phyloP scores from a whole-genome alignment of 2,797 vertebrate species.

The Rhinophrynus dorsalis region DNA sequence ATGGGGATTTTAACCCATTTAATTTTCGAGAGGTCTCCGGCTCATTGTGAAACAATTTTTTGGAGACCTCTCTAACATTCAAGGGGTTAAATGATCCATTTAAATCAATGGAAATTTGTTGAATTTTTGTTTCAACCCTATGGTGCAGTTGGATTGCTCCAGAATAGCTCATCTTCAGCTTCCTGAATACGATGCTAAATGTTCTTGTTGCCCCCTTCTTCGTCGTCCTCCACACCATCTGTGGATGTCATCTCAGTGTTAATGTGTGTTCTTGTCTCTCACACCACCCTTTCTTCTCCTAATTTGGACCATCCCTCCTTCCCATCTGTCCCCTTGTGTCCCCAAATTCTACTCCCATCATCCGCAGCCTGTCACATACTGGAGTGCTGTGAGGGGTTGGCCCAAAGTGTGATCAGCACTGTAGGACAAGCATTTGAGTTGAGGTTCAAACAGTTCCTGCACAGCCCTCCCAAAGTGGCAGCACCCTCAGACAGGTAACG shows the following conservation, averaged over 20 bases:
- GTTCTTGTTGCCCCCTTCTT: constrained; percentile 3
- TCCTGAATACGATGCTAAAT: too few relatives aligned
- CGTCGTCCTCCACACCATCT: constrained; percentile 24
- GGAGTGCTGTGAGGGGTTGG: constrained; percentile 91
- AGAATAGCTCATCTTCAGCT: too few relatives aligned
- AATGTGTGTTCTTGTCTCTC: constrained; percentile 48
- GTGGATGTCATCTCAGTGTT: constrained; percentile 35
- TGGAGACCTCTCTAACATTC: too few relatives aligned
- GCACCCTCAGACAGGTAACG: constrained; percentile 82
- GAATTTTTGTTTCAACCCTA: too few relatives aligned
- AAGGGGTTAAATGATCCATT: too few relatives aligned
- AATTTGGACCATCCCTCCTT: constrained; percentile 26
- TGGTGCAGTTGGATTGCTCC: too few relatives aligned
- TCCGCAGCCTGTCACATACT: constrained; percentile 91
- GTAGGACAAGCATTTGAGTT: constrained; percentile 97
- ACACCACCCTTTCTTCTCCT: constrained; percentile 22
- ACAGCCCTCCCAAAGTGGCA: constrained; percentile 87
- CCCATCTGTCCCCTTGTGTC: background rate
- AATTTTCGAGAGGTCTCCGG: too few relatives aligned
- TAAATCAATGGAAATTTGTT: too few relatives aligned
- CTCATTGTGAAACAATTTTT: too few relatives aligned
- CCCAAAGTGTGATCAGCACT: constrained; percentile 92
- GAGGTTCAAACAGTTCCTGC: constrained; percentile 95
- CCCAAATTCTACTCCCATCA: background rate
- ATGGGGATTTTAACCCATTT: too few relatives aligned